Evolutionary conservation across 2,888 invertebrate genomes (phyloP).

Genomic region (Trichogramma dendrolimi): DNA sequence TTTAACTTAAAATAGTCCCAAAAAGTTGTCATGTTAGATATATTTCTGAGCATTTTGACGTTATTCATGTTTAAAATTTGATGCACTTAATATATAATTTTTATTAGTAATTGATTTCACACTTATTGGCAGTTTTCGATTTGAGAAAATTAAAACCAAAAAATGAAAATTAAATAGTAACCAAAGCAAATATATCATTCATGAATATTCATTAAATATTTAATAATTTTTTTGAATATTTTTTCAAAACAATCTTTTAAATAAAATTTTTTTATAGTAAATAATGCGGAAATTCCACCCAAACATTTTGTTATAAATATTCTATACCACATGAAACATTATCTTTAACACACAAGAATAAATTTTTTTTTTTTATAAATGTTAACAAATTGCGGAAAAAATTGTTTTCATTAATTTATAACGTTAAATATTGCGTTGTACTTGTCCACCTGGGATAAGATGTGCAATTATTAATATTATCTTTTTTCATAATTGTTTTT

Average conservation of each 20-base stretch:
- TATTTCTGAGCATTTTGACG: background rate
- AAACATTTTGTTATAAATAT: background rate
- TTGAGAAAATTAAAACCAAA: background rate
- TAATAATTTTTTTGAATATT: background rate
- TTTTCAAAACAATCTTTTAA: background rate
- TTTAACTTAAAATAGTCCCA: too few relatives aligned
- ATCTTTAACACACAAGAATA: background rate
- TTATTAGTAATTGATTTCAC: too few relatives aligned
- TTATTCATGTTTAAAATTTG: background rate
- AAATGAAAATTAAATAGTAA: background rate
- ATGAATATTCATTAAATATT: background rate
- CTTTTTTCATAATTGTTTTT: slow-evolving; percentile 7
- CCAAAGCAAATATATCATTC: too few relatives aligned
- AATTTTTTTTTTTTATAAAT: background rate
- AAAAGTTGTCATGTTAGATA: too few relatives aligned
- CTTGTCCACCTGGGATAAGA: background rate
- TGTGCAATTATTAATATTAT: background rate
- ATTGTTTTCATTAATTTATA: background rate
- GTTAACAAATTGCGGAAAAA: background rate
- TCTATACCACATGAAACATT: background rate
- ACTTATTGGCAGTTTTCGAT: background rate
- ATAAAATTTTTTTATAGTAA: background rate
- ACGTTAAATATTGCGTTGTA: background rate
- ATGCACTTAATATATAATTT: background rate
- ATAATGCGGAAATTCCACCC: background rate